Evolutionary conservation across 2,888 invertebrate species (phyloP).

Genomic region (Gerosis bhagava): DNA sequence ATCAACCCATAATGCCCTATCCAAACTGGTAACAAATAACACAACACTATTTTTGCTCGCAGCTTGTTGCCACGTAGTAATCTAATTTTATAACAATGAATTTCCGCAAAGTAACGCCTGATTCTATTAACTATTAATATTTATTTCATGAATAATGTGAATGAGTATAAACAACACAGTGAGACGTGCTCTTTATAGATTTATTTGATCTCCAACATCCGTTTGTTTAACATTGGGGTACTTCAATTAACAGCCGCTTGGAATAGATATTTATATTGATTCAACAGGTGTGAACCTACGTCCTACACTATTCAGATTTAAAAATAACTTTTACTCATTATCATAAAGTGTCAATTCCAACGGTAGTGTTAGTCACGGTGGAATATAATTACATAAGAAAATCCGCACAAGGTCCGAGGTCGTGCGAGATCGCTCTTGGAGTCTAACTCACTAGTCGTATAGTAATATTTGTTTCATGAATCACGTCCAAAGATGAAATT

Average conservation of each 20-base stretch:
- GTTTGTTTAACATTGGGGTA: slow-evolving; percentile 9
- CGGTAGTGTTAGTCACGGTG: slow-evolving; percentile 43
- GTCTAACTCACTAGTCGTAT: slow-evolving; percentile 18
- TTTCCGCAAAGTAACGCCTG: no score
- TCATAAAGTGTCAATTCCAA: slow-evolving; percentile 45
- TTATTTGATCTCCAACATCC: slow-evolving; percentile 15
- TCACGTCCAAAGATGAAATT: slow-evolving; percentile 42
- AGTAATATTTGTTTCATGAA: slow-evolving; percentile 49
- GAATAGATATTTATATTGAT: slow-evolving; percentile 12
- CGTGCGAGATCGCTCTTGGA: slow-evolving; percentile 33
- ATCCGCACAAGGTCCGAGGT: slow-evolving; percentile 46
- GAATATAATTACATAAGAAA: slow-evolving; percentile 43
- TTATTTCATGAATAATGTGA: no score
- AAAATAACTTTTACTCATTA: slow-evolving; percentile 37
- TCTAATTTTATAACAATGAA: no score
- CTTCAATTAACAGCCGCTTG: slow-evolving; percentile 2
- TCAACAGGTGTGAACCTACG: slow-evolving; percentile 11
- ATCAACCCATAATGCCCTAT: no score
- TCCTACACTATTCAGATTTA: slow-evolving; percentile 17
- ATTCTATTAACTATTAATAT: no score
- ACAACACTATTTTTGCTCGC: no score
- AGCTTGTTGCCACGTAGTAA: no score
- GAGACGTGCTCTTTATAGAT: slow-evolving; percentile 11
- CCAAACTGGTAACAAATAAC: no score
- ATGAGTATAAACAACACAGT: no score